phyloP scores from a whole-genome alignment of 2,797 vertebrate species.

The Paratrypauchen microcephalus region DNA sequence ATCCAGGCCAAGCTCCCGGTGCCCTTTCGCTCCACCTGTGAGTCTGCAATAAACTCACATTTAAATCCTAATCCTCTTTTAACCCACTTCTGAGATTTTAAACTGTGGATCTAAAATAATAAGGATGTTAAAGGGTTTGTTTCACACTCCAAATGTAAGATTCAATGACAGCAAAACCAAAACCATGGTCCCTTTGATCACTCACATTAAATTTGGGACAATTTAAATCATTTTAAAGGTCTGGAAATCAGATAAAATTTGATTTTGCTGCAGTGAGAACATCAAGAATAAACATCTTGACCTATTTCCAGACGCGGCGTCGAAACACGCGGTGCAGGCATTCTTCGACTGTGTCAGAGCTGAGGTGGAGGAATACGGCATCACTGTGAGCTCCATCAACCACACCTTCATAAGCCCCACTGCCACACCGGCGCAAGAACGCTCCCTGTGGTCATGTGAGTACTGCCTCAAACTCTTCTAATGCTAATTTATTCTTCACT shows the following conservation, averaged over 20 bases:
- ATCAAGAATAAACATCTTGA: neutral
- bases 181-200: too few relatives aligned
- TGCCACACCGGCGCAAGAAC: constrained; percentile 25
- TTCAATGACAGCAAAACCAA: too few relatives aligned
- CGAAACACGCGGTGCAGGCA: constrained; percentile 92
- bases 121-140: too few relatives aligned
- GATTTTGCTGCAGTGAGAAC: too few relatives aligned
- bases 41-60: constrained; percentile 59
- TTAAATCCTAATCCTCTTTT: too few relatives aligned
- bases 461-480: neutral
- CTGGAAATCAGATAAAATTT: too few relatives aligned
- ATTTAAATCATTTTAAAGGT: too few relatives aligned
- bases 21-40: constrained; percentile 91
- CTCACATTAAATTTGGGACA: too few relatives aligned
- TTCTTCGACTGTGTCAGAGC: constrained; percentile 94
- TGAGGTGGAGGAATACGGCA: constrained; percentile 89
- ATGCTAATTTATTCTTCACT: too few relatives aligned
- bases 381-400: constrained; percentile 89
- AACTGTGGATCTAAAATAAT: too few relatives aligned
- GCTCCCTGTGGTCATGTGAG: constrained; percentile 84
- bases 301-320: constrained; percentile 85
- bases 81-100: too few relatives aligned
- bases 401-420: constrained; percentile 87
- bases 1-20: constrained; percentile 91
- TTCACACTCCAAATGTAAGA: too few relatives aligned